These are phyloP conservation scores for Beris morrisii DNA, from an alignment of 2,888 invertebrate genomes.

Conservation along the genomic window DNA sequence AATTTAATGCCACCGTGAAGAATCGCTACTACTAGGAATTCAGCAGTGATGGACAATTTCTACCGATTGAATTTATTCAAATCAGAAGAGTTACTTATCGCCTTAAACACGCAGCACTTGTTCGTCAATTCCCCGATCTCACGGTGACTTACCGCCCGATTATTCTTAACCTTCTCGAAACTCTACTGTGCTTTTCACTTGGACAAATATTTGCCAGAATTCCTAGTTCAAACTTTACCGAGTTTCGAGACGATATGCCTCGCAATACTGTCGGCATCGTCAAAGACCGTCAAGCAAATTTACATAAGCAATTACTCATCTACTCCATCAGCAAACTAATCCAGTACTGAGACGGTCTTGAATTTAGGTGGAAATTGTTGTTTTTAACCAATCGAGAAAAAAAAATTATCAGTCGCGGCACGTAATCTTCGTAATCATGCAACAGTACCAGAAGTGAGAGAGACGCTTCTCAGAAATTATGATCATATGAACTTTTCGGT, in stretches of 20 bases:
- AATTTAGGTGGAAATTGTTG: neutral
- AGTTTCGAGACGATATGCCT: conserved; percentile 3
- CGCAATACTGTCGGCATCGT: conserved; percentile 20
- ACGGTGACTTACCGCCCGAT: conserved; percentile 18
- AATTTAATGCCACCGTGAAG: too few relatives aligned
- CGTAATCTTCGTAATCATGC: conserved; percentile 21
- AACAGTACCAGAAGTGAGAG: too few relatives aligned
- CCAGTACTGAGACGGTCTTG: neutral
- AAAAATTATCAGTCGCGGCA: conserved; percentile 19
- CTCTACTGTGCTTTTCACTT: conserved; percentile 31
- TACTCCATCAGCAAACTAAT: conserved; percentile 22
- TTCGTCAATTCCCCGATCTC: conserved; percentile 22
- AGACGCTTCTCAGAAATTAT: too few relatives aligned
- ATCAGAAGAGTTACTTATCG: too few relatives aligned
- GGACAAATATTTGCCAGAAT: conserved; percentile 22
- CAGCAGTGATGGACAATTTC: too few relatives aligned
- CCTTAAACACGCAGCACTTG: too few relatives aligned
- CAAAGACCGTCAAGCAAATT: conserved; percentile 26
- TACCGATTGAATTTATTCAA: too few relatives aligned
- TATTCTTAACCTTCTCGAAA: conserved; percentile 19
- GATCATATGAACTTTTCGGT: too few relatives aligned
- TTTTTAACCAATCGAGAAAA: conserved; percentile 20
- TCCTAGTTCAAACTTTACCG: conserved; percentile 10
- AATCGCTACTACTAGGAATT: too few relatives aligned
- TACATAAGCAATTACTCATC: conserved; percentile 31